These are phyloP conservation scores for Octodonta nipae DNA, from an alignment of 2,888 invertebrate genomes.

Conservation along the genomic window DNA sequence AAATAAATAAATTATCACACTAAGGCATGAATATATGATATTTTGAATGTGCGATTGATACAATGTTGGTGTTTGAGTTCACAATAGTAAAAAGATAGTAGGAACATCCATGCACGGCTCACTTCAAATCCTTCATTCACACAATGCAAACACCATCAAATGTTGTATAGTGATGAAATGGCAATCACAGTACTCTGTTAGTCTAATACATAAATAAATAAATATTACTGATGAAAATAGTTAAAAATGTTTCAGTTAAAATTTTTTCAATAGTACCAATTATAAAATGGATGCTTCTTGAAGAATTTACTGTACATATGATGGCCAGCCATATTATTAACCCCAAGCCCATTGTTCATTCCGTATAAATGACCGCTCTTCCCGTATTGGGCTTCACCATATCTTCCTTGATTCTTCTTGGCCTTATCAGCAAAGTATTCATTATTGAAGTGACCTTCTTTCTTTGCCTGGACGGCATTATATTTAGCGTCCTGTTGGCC, in stretches of 20 bases:
- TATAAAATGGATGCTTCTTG: slow-evolving; percentile 41
- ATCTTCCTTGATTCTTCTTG: slow-evolving; percentile 48
- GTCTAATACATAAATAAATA: slow-evolving; percentile 1
- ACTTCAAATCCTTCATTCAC: too few species aligned
- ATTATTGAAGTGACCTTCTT: slow-evolving; percentile 44
- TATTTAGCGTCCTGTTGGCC: slow-evolving; percentile 44
- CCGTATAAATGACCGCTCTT: slow-evolving; percentile 44
- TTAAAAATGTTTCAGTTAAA: background rate
- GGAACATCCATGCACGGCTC: too few species aligned
- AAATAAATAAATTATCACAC: too few species aligned
- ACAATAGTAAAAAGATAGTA: too few species aligned
- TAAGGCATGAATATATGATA: too few species aligned
- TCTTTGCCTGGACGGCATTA: slow-evolving; percentile 42
- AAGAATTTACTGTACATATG: slow-evolving; percentile 45
- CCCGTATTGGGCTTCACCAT: slow-evolving; percentile 44
- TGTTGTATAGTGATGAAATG: too few species aligned
- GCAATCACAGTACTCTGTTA: too few species aligned
- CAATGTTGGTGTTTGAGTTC: too few species aligned
- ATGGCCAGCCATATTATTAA: slow-evolving; percentile 45
- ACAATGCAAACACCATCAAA: too few species aligned
- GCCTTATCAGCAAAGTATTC: slow-evolving; percentile 43
- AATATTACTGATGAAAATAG: background rate
- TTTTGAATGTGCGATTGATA: too few species aligned
- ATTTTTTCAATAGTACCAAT: slow-evolving; percentile 11
- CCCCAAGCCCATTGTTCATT: slow-evolving; percentile 46